Evolutionary conservation across 2,797 vertebrate genomes (phyloP).

Genomic region (Naso thynnoides): DNA sequence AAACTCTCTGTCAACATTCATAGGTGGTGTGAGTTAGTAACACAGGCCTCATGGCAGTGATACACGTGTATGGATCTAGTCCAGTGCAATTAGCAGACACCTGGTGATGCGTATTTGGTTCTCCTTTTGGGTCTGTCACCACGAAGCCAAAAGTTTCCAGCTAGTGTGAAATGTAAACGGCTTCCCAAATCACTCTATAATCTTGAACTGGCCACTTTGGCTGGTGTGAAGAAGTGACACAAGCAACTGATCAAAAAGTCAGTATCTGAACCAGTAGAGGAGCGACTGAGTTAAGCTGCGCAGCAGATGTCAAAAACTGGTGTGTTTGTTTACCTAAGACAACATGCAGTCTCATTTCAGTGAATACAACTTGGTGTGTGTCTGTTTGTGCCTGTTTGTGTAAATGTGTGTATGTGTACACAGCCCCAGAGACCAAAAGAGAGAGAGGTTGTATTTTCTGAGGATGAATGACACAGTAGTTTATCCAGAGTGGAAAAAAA

Average conservation of each 20-base stretch:
- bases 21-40: neutral
- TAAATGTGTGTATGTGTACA: constrained; percentile 28
- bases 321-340: constrained; percentile 12
- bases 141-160: constrained; percentile 17
- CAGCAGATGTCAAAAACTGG: neutral
- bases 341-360: constrained; percentile 21
- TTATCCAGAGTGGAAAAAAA: constrained; percentile 55
- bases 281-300: constrained; percentile 5
- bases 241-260: neutral
- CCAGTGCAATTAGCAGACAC: constrained; percentile 18
- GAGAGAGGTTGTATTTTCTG: constrained; percentile 57
- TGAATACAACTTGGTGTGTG: constrained; percentile 19
- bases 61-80: constrained; percentile 5
- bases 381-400: neutral
- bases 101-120: constrained; percentile 2
- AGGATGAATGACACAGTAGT: constrained; percentile 52
- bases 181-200: neutral
- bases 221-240: neutral
- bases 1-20: neutral
- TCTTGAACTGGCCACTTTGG: neutral
- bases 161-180: constrained; percentile 8
- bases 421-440: constrained; percentile 35
- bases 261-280: neutral
- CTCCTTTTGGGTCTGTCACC: neutral
- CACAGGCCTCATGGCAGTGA: constrained; percentile 1